Base-by-base conservation (phyloP, 2,888 invertebrate genomes). In the Dicyrtoma fusca region DNA sequence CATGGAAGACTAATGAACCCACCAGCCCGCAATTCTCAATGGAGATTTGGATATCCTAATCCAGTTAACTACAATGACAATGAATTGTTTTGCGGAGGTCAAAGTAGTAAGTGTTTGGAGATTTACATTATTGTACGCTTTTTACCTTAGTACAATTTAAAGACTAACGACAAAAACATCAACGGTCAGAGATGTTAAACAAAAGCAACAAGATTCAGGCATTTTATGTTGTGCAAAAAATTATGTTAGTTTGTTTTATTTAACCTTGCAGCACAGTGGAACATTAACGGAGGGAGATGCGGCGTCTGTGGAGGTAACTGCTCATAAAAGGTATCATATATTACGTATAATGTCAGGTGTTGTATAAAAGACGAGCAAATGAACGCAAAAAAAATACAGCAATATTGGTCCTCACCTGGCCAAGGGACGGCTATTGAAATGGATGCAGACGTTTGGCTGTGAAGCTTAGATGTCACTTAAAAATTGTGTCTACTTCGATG, bases 61-160 rank as follows among this genome's bases (percentile, higher is more conserved):
- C 94, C 95, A 1, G 92, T 93, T 73, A 94, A 96, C 85, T 96
- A 95, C 83, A 94, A 95, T 81, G 95, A 96, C 84, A 95, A 95
- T 82, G 95, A 95, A 84, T 87, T 95, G 17, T 95, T 92, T 84
- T 96, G 96, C 83, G 95, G 95, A 25, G 95, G 94, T 65, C 92
- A 91, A 83, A 90, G 92, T 83, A 91, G 92, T 92, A 80, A 82
- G 80, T 77, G 11, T n/a, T n/a, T n/a, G n/a, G n/a, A n/a, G 8
- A 45, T 13, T 45, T 45, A 45, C 45, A 45, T 11, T 45, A 45
- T 45, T 45, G 45, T 13, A 45, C 45, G 13, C 45, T 11, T 5
- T n/a, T 42, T 23, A 19, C 59, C 8, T 5, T 42, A 42, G 13
- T 17, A n/a, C n/a, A n/a, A n/a, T n/a, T n/a, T n/a, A n/a, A n/a